A percentile compares a stretch with the other conserved stretches of the same genome.
phyloP scores from a whole-genome alignment of 2,113 vertebrate species.

The Aegithalos caudatus region DNA sequence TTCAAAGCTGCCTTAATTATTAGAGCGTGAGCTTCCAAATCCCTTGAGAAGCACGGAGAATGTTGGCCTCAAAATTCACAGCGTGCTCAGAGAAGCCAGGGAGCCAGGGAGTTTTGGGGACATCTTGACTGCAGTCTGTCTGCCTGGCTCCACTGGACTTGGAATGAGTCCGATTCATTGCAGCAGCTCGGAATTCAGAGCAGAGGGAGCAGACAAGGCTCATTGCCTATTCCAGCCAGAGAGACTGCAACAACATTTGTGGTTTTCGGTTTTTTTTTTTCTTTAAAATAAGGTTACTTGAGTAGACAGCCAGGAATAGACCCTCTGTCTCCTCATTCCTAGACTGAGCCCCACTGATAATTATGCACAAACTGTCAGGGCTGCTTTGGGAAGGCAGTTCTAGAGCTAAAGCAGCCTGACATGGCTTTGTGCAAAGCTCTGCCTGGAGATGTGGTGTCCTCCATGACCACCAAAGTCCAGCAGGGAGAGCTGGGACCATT shows the following conservation, averaged over 20 bases:
- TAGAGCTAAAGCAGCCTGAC: neutral
- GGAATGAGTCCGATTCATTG: constrained; percentile 42
- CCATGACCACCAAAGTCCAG: accelerated
- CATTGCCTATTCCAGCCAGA: constrained; percentile 40
- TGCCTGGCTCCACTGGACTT: constrained; percentile 11
- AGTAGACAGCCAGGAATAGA: neutral
- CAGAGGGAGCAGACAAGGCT: constrained; percentile 45
- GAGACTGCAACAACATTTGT: neutral
- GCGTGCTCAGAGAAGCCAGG: neutral
- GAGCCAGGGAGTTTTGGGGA: constrained; percentile 15
- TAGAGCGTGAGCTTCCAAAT: constrained; percentile 13
- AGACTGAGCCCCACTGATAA: neutral
- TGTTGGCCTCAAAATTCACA: neutral
- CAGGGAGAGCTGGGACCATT: neutral
- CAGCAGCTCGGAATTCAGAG: constrained; percentile 54
- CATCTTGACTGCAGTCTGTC: constrained; percentile 54
- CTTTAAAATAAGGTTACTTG: neutral
- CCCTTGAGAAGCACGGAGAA: neutral
- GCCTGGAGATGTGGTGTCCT: neutral
- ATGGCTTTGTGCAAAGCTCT: neutral
- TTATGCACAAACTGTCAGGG: neutral
- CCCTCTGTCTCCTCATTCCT: neutral
- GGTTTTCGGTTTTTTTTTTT: neutral
- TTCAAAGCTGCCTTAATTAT: constrained; percentile 26
- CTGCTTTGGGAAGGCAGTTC: neutral